phyloP scores from a whole-genome alignment of 1,140 invertebrate genomes.

The Acromyrmex echinatior region DNA sequence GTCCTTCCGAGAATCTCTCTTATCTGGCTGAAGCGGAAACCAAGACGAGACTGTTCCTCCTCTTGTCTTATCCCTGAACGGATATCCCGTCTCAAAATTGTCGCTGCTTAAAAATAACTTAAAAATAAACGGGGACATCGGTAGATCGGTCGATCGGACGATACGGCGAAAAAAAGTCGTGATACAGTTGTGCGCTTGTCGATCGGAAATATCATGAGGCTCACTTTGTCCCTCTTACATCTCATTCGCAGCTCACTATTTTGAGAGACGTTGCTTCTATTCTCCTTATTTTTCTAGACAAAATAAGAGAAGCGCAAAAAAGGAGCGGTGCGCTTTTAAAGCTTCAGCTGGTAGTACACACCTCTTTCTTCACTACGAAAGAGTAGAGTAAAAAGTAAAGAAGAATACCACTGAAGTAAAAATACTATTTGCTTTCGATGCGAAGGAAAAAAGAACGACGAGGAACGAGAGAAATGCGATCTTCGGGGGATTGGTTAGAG shows the following conservation, averaged over 20 bases:
- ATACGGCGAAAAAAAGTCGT: constrained; percentile 8
- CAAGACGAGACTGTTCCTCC: constrained; percentile 1
- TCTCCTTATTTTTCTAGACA: constrained; percentile 41
- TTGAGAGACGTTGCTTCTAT: constrained; percentile 18
- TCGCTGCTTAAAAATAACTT: constrained; percentile 15
- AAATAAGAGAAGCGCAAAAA: constrained; percentile 22
- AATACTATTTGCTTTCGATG: constrained; percentile 11
- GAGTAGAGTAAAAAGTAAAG: too few species aligned
- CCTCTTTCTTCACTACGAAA: neutral
- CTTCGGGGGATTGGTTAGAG: neutral
- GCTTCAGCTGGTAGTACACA: neutral
- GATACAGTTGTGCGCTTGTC: neutral
- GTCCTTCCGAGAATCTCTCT: constrained; percentile 53
- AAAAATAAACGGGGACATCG: neutral
- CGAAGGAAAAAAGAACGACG: neutral
- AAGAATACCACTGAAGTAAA: neutral
- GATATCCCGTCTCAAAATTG: neutral
- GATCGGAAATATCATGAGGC: neutral
- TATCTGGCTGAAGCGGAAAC: constrained; percentile 45
- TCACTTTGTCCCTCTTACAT: neutral
- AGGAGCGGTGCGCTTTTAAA: neutral
- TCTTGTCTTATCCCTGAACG: neutral
- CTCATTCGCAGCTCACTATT: constrained; percentile 38
- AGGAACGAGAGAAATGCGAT: neutral
- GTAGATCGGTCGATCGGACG: neutral